Evolutionary conservation across 2,888 invertebrate species (phyloP).

Genomic region (Sinelater perroti): DNA sequence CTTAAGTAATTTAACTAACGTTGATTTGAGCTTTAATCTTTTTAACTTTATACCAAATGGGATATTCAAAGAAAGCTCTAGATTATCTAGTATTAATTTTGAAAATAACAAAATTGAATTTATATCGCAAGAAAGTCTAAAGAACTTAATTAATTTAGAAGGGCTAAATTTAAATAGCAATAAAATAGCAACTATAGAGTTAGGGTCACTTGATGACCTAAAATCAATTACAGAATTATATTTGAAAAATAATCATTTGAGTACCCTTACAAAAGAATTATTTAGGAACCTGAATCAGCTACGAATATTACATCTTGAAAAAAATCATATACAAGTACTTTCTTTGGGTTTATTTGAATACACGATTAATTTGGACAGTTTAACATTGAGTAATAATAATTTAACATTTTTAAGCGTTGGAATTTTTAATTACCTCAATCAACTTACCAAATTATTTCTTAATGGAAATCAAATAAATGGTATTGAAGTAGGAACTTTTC

Average conservation of each 20-base stretch:
- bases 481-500: background rate
- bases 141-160: background rate
- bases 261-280: no score
- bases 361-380: background rate
- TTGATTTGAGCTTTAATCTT: conserved; percentile 1
- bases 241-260: conserved; percentile 10
- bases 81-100: background rate
- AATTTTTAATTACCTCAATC: no score
- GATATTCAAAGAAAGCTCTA: background rate
- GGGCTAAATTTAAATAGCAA: background rate
- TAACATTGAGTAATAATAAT: conserved; percentile 4
- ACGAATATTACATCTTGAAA: background rate
- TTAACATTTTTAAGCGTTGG: conserved; percentile 11
- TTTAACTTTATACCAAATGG: conserved; percentile 9
- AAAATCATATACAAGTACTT: background rate
- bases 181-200: conserved; percentile 11
- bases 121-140: background rate
- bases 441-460: no score
- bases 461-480: no score
- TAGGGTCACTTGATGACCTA: conserved; percentile 1
- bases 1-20: background rate
- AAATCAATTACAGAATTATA: background rate
- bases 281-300: background rate
- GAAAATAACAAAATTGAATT: conserved; percentile 5
- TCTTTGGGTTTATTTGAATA: background rate